A percentile compares a stretch with the other conserved stretches of the same genome.
These are phyloP conservation scores for Crypturellus undulatus DNA, from an alignment of 2,113 vertebrate species.

Conservation along the genomic window DNA sequence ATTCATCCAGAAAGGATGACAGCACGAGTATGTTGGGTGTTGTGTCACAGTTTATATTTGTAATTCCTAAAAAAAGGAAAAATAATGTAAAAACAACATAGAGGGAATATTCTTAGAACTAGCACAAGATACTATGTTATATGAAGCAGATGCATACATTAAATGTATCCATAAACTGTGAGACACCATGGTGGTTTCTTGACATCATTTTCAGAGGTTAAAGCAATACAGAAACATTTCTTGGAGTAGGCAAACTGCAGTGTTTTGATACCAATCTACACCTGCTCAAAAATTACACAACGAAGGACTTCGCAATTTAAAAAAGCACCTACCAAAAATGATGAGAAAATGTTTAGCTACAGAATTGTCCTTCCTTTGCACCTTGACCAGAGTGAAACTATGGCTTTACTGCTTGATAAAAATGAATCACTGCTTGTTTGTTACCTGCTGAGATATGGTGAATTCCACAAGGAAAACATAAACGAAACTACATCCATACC, in stretches of 20 bases:
- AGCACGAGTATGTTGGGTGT: fast-evolving
- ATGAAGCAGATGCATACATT: not conserved
- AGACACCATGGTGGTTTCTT: not conserved
- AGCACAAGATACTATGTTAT: fast-evolving
- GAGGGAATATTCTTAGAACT: not conserved
- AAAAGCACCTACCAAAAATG: not conserved
- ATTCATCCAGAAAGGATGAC: slow-evolving; percentile 22
- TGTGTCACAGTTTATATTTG: slow-evolving; percentile 36
- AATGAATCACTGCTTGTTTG: not conserved
- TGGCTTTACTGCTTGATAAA: not conserved
- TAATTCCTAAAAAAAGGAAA: slow-evolving; percentile 20
- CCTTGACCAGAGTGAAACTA: not conserved
- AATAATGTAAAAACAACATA: not conserved
- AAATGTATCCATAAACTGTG: not conserved
- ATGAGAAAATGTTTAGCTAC: not conserved
- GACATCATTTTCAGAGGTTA: not conserved
- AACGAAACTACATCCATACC: not conserved
- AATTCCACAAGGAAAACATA: not conserved
- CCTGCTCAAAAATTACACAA: not conserved
- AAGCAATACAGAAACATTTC: not conserved
- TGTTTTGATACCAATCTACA: not conserved
- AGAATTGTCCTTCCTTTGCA: not conserved
- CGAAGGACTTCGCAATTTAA: not conserved
- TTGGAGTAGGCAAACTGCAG: fast-evolving
- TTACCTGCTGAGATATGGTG: not conserved